Base-by-base conservation (phyloP, 1,140 invertebrate species). In the Drosophila repletoides region DNA sequence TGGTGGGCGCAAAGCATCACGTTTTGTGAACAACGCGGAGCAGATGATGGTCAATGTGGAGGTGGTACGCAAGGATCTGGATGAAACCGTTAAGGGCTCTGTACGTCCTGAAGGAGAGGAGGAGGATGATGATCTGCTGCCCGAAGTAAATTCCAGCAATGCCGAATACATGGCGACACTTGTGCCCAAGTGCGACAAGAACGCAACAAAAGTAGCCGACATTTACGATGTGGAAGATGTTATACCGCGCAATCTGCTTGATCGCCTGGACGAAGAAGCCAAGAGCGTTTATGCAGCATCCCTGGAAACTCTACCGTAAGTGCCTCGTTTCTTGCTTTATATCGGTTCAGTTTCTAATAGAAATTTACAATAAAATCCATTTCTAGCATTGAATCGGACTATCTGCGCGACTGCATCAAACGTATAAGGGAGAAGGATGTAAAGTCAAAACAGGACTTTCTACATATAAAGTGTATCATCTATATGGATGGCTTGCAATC, bases 401-500 rank as follows among this genome's bases (percentile, higher is more conserved):
- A 75, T 45, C 59, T 89, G 0, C 66, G 69, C 5, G 59, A 65
- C 0, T 76, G 52, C 24, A 60, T 88, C 5, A 69, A 49, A 31
- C 34, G 38, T 3, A 83, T 89, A 19, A 66, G 84, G 31, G 65
- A 41, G 0, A 87, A 77, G 12, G 15, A 43, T 6, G 41, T 55
- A 0, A 21, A 63, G 2, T 63, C 70, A 0, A 71, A 71, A 4
- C 36, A 75, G 24, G 76, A 73, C 14, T 72, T 87, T 17, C 22
- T 74, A 1, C 40, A 88, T 14, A 74, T 89, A 1, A 90, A 90
- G 19, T 29, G 89, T 2, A 86, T 90, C n/a, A 74, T 90, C 5
- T 90, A 89, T 10, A 86, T 90, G 83, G 88, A 90, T 64, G 81
- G 66, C 7, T 29, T 90, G 22, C 66, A 79, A 19, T 69, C 81